A percentile compares a stretch with the other conserved stretches of the same genome.
Evolutionary conservation across 2,888 invertebrate genomes (phyloP).

Genomic region (Dryobotodes eremita): DNA sequence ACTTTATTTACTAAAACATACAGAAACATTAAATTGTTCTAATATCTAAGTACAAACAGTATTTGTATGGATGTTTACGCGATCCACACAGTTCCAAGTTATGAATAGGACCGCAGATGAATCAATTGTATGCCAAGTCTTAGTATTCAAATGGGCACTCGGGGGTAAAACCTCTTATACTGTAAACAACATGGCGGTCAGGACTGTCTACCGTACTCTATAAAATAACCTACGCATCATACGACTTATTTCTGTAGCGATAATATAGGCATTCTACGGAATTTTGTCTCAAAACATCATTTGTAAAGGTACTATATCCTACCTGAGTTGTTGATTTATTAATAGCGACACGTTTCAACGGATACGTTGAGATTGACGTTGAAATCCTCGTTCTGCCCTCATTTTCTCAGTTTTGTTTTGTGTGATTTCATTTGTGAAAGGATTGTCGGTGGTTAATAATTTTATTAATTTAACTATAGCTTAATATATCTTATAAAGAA

Average conservation of each 20-base stretch:
- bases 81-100: neutral
- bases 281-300: neutral
- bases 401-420: neutral
- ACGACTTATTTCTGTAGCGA: neutral
- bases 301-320: neutral
- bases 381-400: neutral
- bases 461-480: neutral
- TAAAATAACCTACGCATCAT: neutral
- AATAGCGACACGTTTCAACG: neutral
- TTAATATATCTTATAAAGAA: neutral
- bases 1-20: neutral
- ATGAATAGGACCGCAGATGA: slow-evolving; percentile 30
- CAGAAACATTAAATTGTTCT: neutral
- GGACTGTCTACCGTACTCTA: slow-evolving; percentile 4
- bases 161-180: slow-evolving; percentile 26
- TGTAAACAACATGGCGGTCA: slow-evolving; percentile 30
- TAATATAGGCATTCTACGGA: neutral
- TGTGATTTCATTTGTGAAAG: neutral
- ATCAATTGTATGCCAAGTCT: slow-evolving; percentile 23
- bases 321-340: slow-evolving; percentile 9
- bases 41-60: neutral
- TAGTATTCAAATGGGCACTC: slow-evolving; percentile 14
- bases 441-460: neutral
- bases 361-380: neutral
- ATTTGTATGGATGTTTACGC: slow-evolving; percentile 11